Evolutionary conservation across 2,888 invertebrate genomes (phyloP), one percentile per base, ranked within the genome.

Genomic region (Cepaea hortensis): DNA sequence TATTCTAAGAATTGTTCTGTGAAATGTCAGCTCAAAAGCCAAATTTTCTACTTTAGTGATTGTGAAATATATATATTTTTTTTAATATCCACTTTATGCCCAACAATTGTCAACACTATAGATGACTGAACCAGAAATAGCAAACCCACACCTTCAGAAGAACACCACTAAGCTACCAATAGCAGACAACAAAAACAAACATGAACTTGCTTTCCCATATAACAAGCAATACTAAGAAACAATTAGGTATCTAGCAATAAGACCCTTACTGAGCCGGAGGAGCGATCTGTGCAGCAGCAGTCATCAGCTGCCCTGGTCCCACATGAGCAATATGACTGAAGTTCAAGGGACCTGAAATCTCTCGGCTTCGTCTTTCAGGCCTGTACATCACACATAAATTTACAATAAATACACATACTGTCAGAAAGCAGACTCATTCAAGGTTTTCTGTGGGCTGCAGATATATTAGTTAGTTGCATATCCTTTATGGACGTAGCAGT

Each of bases 281-380:
- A 48, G 88, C 88, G 50, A 98, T 96, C 75, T 84, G 87, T 23
- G 87, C 84, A 84, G 97, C 96, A 95, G 98, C 98, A 35, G 35
- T 35, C 93, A 97, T 97, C 82, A 92, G 92, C 89, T 93, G 93
- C 89, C 93, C 94, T 79, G 99, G 99, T 82, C 99, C 99, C 98
- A 99, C 98, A 95, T 99, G 99, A 90, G 98, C 98, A 90, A 99
- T 97, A 95, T 99, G 99, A 93, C 98, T 98, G 95, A 99, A 99
- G 95, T 99, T 98, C 81, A 97, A 97, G 55, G 99, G 99, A 72
- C 97, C 98, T 0, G 98, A 99, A 94, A 99, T 99, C 89, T 95
- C 94, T 85, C 95, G 92, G 84, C 93, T 93, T 79, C 93, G 91
- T 87, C 93, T 90, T 87, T 91, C 92, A 79, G 89, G 89, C 89